Base-by-base conservation (phyloP, 2,113 vertebrate genomes). In the Grus americana region DNA sequence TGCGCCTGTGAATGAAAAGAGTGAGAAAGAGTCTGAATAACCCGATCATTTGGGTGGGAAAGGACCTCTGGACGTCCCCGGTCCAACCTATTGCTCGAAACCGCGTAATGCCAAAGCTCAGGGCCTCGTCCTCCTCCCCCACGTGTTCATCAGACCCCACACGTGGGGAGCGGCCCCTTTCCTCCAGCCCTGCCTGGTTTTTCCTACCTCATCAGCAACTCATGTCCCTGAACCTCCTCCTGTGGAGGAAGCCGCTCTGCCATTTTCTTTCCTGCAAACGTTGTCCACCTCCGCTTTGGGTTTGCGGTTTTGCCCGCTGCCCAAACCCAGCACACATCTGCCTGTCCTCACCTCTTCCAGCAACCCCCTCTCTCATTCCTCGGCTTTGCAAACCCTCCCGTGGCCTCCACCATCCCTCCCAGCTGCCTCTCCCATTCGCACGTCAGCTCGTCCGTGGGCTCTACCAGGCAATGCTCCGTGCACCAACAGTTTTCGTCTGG, bases 1-100 rank as follows among this genome's bases (percentile, higher is more conserved):
- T 99, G 97, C 98, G 98, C 94, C 99, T 99, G 88, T 24, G 12
- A 17, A 78, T 8, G 30, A 59, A 44, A 67, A 66, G 15, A 54
- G 17, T 3, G 27, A 74, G 40, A 46, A 75, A 52, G 17, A 59
- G 30, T 52, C 38, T 54, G 52, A 59, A 29, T 38, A 44, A 22
- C 30, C 16, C 32, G 72, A 15, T 15, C 27, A 30, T 74, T 12
- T 23, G 12, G 2, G 12, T 30, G 15, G 47, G 26, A 27, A 36
- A 36, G 21, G 52, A 63, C n/a, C 8, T 78, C 58, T 76, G 12
- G 19, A 71, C 15, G 20, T n/a, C 42, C 9, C 27, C 72, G 46
- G 6, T 63, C 62, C 40, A 66, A 47, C 10, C 8, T 20, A 6
- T 26, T 66, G 36, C 8, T 65, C 55, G 76, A 80, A 75, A 63